A percentile compares a stretch with the other conserved stretches of the same genome.
These are phyloP conservation scores for Mya arenaria DNA, from an alignment of 1,140 invertebrate genomes.

Conservation along the genomic window DNA sequence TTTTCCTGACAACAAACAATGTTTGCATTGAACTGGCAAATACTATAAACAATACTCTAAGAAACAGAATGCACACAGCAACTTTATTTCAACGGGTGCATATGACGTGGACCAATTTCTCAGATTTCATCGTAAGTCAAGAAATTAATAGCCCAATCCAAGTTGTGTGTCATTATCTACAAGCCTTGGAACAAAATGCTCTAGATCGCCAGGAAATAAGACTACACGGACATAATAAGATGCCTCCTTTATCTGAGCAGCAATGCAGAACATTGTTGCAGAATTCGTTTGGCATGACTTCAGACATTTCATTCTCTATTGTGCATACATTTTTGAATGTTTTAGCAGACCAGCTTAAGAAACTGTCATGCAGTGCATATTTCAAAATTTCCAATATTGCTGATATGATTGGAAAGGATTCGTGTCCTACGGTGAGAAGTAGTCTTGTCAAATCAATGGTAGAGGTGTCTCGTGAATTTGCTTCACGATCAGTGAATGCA, in stretches of 20 bases:
- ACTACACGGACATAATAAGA: neutral
- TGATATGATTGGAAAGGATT: constrained; percentile 36
- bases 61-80: constrained; percentile 50
- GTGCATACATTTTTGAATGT: constrained; percentile 49
- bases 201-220: constrained; percentile 56
- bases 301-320: constrained; percentile 53
- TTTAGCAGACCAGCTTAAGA: constrained; percentile 57
- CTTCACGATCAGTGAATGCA: constrained; percentile 44
- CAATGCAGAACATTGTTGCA: constrained; percentile 42
- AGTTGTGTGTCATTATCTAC: constrained; percentile 61
- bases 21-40: constrained; percentile 66
- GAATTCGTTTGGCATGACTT: constrained; percentile 30
- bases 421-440: neutral
- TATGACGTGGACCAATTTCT: constrained; percentile 52
- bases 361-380: constrained; percentile 51
- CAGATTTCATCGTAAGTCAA: constrained; percentile 28
- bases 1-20: constrained; percentile 6
- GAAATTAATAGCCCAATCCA: constrained; percentile 64
- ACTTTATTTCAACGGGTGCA: constrained; percentile 50
- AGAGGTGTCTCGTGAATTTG: constrained; percentile 49
- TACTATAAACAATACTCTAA: constrained; percentile 51
- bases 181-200: constrained; percentile 19
- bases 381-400: constrained; percentile 36
- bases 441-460: constrained; percentile 35
- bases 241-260: constrained; percentile 23